A percentile compares a stretch with the other conserved stretches of the same genome.
phyloP scores from a whole-genome alignment of 2,113 vertebrate genomes.

The Anguilla japonica region DNA sequence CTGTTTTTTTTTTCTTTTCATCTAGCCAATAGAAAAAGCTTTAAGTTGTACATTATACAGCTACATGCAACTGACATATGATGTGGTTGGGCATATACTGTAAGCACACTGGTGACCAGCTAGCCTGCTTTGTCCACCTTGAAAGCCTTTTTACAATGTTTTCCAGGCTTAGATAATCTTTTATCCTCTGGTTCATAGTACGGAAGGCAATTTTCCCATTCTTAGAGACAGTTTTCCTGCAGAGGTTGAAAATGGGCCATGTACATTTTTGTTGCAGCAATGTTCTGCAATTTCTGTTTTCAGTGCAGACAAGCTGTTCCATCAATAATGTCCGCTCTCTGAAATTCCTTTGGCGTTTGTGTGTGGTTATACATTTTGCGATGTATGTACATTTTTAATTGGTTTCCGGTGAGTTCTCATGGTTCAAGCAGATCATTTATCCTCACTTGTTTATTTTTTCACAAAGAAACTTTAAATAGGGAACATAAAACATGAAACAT shows the following conservation, averaged over 20 bases:
- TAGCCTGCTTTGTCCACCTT: neutral
- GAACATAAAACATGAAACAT: neutral
- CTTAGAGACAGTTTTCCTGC: neutral
- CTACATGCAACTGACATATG: neutral
- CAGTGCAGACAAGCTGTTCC: neutral
- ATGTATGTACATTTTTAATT: neutral
- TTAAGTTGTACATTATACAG: constrained; percentile 1
- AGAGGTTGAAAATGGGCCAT: neutral
- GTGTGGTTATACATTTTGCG: neutral
- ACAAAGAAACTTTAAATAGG: neutral
- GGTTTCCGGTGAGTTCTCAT: neutral
- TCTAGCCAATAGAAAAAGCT: neutral
- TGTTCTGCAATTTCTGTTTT: neutral
- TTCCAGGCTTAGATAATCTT: constrained; percentile 30
- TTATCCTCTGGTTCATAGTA: constrained; percentile 20
- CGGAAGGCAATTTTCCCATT: neutral
- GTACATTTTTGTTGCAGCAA: neutral
- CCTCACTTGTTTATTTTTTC: neutral
- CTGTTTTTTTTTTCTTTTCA: neutral
- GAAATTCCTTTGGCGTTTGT: neutral
- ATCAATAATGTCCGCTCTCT: neutral
- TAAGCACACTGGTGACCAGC: constrained; percentile 16
- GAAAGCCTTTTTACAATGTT: neutral
- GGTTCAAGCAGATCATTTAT: neutral
- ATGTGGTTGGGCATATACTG: neutral